Evolutionary conservation across 2,797 vertebrate genomes (phyloP), one percentile per base, ranked within the genome.

Genomic region (Orestias chungarensis): DNA sequence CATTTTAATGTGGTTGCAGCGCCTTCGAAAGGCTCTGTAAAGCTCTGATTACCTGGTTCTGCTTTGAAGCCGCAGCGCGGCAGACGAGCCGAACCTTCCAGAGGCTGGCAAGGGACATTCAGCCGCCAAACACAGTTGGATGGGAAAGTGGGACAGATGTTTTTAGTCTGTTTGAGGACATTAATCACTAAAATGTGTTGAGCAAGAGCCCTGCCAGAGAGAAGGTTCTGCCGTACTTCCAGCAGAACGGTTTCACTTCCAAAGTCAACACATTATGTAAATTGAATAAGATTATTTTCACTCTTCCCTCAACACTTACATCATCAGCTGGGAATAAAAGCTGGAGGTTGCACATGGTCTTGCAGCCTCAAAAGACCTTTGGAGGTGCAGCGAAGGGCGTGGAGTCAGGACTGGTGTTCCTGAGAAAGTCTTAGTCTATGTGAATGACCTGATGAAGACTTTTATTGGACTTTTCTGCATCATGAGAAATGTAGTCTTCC

Each of bases 241-340:
- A 88, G 82, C 84, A 74, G 78, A 89, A 78, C 6, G 71, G 70
- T 82, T 77, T 86, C 71, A 0, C 23, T 88, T 93, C 91, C 93
- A 92, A 93, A 91, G 89, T 92, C 91, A 93, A 92, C 91, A 93
- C 87, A 92, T 93, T 93, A 92, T 91, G 87, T 89, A 89, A 89
- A 93, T 91, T 89, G 74, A 90, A 89, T 87, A 73, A 83, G 84
- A 91, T 91, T 78, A 84, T 90, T 91, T 90, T 86, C 68, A 17
- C 82, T 88, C 85, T 88, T 90, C 84, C 67, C 75, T 88, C 82
- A 85, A 69, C 85, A 47, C 84, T 92, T 91, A 91, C 86, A 92
- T 90, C 85, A 91, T 89, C 89, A 93, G 72, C 82, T 90, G 91
- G 89, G 87, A 90, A 87, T 82, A 88, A 81, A 43, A 66, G 64